Conservation (phyloP, 2,888 invertebrate species). For the Allophyes oxyacanthae region DNA sequence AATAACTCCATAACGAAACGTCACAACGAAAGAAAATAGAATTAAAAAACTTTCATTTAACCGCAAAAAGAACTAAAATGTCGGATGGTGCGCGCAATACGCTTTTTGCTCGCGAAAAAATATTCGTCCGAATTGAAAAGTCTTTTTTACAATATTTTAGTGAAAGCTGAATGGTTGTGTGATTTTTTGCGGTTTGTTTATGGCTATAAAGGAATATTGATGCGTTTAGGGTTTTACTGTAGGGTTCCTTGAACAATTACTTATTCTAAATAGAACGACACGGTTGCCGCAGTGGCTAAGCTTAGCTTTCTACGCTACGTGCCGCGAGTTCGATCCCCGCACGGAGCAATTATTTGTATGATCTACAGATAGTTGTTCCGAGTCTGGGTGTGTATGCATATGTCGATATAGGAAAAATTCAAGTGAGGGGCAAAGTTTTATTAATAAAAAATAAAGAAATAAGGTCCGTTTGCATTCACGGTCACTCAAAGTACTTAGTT, state of each 20-base stretch:
- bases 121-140: slow-evolving; percentile 64
- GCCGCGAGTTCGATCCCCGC: no score
- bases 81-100: slow-evolving; percentile 51
- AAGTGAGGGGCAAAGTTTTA: no score
- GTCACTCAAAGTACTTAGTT: background rate
- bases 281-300: no score
- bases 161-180: slow-evolving; percentile 55
- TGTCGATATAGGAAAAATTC: no score
- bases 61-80: slow-evolving; percentile 53
- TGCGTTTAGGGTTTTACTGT: slow-evolving; percentile 33
- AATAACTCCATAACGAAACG: slow-evolving; percentile 25
- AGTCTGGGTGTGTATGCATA: no score
- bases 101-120: slow-evolving; percentile 62
- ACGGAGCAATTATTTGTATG: no score
- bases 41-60: slow-evolving; percentile 45
- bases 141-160: slow-evolving; percentile 66
- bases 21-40: slow-evolving; percentile 31
- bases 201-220: slow-evolving; percentile 43
- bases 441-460: no score
- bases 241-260: slow-evolving; percentile 22
- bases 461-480: background rate
- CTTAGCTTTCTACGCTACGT: no score
- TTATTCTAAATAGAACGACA: no score
- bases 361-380: no score
- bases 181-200: slow-evolving; percentile 61